Base-by-base conservation (phyloP, 2,888 invertebrate genomes). In the Lydus trimaculatus region DNA sequence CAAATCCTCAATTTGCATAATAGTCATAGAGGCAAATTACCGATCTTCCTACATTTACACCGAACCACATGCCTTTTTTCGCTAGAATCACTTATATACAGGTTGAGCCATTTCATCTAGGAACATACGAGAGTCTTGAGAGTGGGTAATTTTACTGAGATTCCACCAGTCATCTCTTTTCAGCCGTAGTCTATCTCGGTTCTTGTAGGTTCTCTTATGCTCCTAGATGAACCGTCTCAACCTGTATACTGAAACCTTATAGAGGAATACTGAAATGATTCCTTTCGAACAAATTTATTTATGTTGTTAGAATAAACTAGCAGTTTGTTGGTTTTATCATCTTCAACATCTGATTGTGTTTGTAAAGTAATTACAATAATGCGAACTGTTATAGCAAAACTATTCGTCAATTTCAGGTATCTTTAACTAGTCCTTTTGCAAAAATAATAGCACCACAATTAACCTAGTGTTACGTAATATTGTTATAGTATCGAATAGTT, bases 1-100 rank as follows among this genome's bases (percentile, higher is more conserved):
- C 52, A 52, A 52, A 52, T 23, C 52, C 25, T 52, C 52, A 52
- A 52, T 52, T 52, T 52, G 25, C 52, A 25, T 52, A 52, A 52
- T 25, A 11, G 13, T 25, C 20, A 48, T 20, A 9, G 9, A 48
- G 17, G 20, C 5, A 20, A 48, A 9, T 48, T 8, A 48, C 8
- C 17, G 43, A 17, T 17, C 4, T n/a, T 43, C 7, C n/a, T n/a
- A 7, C 43, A 8, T 33, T 33, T 33, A 3, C 33, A 33, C 33
- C 7, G 9, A 33, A n/a, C n/a, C n/a, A n/a, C n/a, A n/a, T n/a
- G n/a, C n/a, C n/a, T n/a, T n/a, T n/a, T n/a, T n/a, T n/a, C n/a
- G n/a, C n/a, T n/a, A n/a, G n/a, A n/a, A n/a, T n/a, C n/a, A n/a
- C n/a, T n/a, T n/a, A n/a, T n/a, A n/a, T n/a, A n/a, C n/a, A n/a